Evolutionary conservation across 2,797 vertebrate genomes (phyloP), one percentile per base, ranked within the genome.

Genomic region (Acanthornis magna): DNA sequence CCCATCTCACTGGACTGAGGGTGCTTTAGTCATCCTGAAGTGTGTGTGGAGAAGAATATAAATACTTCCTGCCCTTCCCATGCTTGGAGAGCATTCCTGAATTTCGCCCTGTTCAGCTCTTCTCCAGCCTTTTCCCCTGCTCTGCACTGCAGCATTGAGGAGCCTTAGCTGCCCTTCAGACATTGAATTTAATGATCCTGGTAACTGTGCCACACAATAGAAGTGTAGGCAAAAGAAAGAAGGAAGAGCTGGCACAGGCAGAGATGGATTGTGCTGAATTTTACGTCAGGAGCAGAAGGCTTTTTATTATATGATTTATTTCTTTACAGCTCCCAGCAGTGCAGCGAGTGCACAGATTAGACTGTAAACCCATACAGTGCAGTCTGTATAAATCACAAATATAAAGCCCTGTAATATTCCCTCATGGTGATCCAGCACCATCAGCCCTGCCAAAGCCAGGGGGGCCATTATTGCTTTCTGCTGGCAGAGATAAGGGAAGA

Each of bases 241-340:
- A 84, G 30, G 42, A 58, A 84, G 54, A 72, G 25, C 19, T 95
- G 76, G 71, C 72, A 68, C 47, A 63, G 42, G 36, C 60, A 72
- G 45, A 74, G 70, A 86, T 8, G 16, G 25, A 57, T 74, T 91
- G 60, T 63, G 66, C 48, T 65, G 73, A 67, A 82, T 93, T 96
- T 94, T 63, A 88, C 32, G 17, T 85, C 55, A 85, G 85, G 80
- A 89, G 55, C 50, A 91, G 63, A 60, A 84, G 74, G 85, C 54
- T 85, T 70, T 91, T 93, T 87, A 85, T 71, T 36, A 54, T 30
- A 40, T 3, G 23, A 62, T 88, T 96, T 96, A 92, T 86, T 79
- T 89, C 83, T 96, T 94, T 91, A 96, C 34, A 58, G 63, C 85
- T 94, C 82, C 77, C 85, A 81, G 47, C 22, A 62, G 67, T 75